Evolutionary conservation across 1,140 invertebrate species (phyloP).

Genomic region (Lepidurus couesii): DNA sequence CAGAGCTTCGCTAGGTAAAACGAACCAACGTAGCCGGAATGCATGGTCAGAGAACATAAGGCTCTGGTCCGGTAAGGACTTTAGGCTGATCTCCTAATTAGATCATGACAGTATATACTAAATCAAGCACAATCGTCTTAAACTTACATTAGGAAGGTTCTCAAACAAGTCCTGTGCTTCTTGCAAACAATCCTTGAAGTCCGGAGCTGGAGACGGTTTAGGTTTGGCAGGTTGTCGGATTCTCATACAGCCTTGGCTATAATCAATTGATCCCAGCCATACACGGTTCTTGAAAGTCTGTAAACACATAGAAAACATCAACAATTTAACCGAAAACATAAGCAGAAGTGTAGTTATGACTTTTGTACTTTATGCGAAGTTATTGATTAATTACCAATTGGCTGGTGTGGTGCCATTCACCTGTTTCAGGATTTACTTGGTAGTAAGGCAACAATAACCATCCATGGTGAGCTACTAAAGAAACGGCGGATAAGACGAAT

Average conservation of each 20-base stretch:
- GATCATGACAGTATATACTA: neutral
- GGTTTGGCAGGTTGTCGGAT: constrained; percentile 58
- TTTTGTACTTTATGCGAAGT: neutral
- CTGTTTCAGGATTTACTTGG: constrained; percentile 74
- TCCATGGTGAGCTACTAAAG: constrained; percentile 79
- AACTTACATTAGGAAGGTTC: constrained; percentile 59
- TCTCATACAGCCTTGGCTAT: constrained; percentile 68
- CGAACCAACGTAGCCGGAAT: constrained; percentile 69
- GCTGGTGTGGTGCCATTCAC: constrained; percentile 80
- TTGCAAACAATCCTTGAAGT: constrained; percentile 66
- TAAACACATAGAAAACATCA: constrained; percentile 29
- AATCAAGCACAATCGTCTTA: neutral
- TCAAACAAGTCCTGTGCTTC: constrained; percentile 71
- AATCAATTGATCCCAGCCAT: constrained; percentile 72
- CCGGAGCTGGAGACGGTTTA: constrained; percentile 33
- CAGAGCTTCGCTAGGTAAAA: constrained; percentile 56
- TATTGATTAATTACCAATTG: constrained; percentile 51
- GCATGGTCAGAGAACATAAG: constrained; percentile 2
- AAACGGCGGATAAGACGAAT: constrained; percentile 75
- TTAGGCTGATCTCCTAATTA: neutral
- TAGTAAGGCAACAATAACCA: constrained; percentile 88
- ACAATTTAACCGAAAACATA: neutral
- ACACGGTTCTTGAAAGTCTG: constrained; percentile 68
- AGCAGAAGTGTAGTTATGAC: neutral
- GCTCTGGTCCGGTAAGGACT: constrained; percentile 55